phyloP scores from a whole-genome alignment of 2,797 vertebrate genomes.

The Hemibagrus guttatus region DNA sequence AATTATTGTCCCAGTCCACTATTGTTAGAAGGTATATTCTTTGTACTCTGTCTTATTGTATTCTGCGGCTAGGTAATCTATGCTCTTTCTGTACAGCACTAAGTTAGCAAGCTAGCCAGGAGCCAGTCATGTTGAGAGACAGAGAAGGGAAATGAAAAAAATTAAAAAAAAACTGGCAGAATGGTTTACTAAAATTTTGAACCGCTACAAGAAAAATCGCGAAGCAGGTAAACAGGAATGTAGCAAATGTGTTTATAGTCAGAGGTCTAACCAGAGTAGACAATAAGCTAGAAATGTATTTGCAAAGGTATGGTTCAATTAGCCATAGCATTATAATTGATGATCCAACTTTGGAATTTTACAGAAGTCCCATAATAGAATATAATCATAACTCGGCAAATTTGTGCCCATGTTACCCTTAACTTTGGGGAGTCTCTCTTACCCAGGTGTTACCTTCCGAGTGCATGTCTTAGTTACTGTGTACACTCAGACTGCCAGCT shows the following conservation, averaged over 20 bases:
- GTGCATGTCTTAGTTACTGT: too few relatives aligned
- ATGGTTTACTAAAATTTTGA: background rate
- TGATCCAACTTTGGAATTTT: background rate
- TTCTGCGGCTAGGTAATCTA: too few relatives aligned
- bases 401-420: background rate
- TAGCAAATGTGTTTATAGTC: background rate
- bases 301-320: background rate
- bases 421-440: background rate
- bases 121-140: background rate
- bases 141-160: background rate
- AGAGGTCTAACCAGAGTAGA: background rate
- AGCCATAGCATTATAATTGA: background rate
- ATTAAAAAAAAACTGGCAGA: background rate
- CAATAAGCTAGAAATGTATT: background rate
- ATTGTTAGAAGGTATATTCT: too few relatives aligned
- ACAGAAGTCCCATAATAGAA: too few relatives aligned
- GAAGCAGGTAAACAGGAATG: background rate
- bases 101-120: background rate
- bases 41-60: too few relatives aligned
- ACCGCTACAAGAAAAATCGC: background rate
- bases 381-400: too few relatives aligned
- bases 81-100: too few relatives aligned
- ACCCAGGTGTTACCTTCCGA: background rate
- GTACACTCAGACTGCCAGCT: too few relatives aligned
- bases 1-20: too few relatives aligned